Evolutionary conservation across 2,113 vertebrate genomes (phyloP).

Genomic region (Acanthochromis polyacanthus): DNA sequence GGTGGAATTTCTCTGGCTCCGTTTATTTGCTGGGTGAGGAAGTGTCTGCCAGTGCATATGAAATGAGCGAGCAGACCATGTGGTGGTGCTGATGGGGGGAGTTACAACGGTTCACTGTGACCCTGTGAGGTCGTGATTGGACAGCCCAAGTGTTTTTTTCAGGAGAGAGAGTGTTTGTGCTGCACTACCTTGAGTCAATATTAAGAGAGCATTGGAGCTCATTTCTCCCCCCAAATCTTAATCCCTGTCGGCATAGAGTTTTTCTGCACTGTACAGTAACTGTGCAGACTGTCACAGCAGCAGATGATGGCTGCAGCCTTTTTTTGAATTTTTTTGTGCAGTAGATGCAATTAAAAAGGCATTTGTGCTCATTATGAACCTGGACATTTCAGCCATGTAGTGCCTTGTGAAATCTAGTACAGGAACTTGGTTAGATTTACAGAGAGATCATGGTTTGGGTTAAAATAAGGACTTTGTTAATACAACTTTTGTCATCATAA

Average conservation of each 20-base stretch:
- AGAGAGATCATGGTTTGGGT: too few species aligned
- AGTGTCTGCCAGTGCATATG: constrained; percentile 58
- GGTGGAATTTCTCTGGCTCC: constrained; percentile 33
- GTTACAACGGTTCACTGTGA: constrained; percentile 70
- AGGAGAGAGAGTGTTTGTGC: constrained; percentile 58
- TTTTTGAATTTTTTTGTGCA: background rate
- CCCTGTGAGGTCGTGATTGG: constrained; percentile 35
- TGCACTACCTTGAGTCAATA: constrained; percentile 74
- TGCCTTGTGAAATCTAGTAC: too few species aligned
- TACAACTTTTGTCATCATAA: too few species aligned
- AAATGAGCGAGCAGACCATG: constrained; percentile 29
- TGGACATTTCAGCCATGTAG: too few species aligned
- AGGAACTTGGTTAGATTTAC: too few species aligned
- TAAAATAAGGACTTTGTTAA: too few species aligned
- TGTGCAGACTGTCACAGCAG: background rate
- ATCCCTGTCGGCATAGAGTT: background rate
- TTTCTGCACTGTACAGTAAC: background rate
- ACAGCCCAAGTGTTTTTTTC: constrained; percentile 35
- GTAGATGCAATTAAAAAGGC: too few species aligned
- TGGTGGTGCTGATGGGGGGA: background rate
- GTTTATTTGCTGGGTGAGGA: constrained; percentile 59
- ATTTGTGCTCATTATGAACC: too few species aligned
- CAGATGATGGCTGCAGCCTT: background rate
- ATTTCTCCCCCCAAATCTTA: constrained; percentile 25
- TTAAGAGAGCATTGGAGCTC: constrained; percentile 40